Evolutionary conservation across 1,140 invertebrate species (phyloP), one percentile per base, ranked within the genome.

Genomic region (Ylistrum balloti): DNA sequence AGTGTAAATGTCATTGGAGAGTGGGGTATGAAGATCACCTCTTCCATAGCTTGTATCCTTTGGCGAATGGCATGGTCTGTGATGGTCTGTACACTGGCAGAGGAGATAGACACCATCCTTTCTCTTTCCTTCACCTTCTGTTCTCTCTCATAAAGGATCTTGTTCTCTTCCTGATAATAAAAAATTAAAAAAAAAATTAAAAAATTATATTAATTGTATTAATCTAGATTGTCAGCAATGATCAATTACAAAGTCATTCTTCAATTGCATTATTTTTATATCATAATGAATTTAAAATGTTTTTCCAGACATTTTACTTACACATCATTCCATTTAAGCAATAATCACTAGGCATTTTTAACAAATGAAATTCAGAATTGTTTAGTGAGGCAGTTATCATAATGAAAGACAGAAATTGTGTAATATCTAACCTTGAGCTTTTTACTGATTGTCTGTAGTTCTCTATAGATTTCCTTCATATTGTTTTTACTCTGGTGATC

Each of bases 361-460:
- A n/a, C n/a, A n/a, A n/a, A n/a, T n/a, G n/a, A n/a, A n/a, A n/a
- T n/a, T n/a, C n/a, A n/a, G n/a, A n/a, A n/a, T n/a, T n/a, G n/a
- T n/a, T n/a, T n/a, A n/a, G n/a, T n/a, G n/a, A n/a, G n/a, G n/a
- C n/a, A n/a, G n/a, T n/a, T n/a, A n/a, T n/a, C n/a, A n/a, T n/a
- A n/a, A n/a, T n/a, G n/a, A n/a, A n/a, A n/a, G 11, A 86, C 22
- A 89, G 35, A 13, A 89, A 34, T 89, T 89, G 85, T 15, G 32
- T 0, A 38, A 38, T 38, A 0, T 86, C n/a, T 86, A 86, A 95
- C 95, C 92, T 95, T 95, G 0, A 95, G 86, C 89, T 95, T 95
- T 38, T 95, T 92, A 94, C 94, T 95, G 87, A 95, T 95, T 7
- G 94, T 92, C 92, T 95, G 95, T 32, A 95, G 88, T 86, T 95